Base-by-base conservation (phyloP, 1,140 invertebrate species). In the Nylanderia fulva region DNA sequence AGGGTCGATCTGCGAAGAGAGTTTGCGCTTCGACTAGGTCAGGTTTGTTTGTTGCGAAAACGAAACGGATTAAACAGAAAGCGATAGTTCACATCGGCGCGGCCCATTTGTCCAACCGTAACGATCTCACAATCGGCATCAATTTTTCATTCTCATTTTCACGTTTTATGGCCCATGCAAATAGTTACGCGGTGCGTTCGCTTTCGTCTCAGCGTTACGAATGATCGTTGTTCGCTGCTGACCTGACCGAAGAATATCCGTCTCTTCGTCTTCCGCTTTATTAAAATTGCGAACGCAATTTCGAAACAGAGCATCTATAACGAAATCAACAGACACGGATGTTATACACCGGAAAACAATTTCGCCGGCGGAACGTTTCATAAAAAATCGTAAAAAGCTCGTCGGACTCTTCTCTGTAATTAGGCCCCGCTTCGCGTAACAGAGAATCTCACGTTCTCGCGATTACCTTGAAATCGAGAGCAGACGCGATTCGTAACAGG, bases 401-500 rank as follows among this genome's bases (percentile, higher is more conserved):
- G 6, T 29, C 54, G 72, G 21, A 27, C 48, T 54, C 13, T 48
- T 48, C 45, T 48, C 36, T 15, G 18, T 80, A 66, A 64, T 64
- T 64, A 27, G 39, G 15, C 9, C 9, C 27, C 11, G 48, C 21
- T 72, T 72, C 69, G 48, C 24, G 75, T 24, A 33, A 33, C 58
- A 0, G 54, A 76, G 36, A 8, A n/a, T 33, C 60, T 39, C 7
- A 8, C 21, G 42, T 33, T 48, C 15, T 52, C 13, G 33, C 13
- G 21, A 48, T 77, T 54, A 42, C 21, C 83, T 66, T 66, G 29
- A 75, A 77, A 45, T 27, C 24, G 45, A 68, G 52, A 77, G 74
- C 63, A 39, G 68, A 33, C 63, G 9, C n/a, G 27, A 86, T 85
- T 85, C 64, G 54, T 21, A 69, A 61, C 33, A 45, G 42, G 3